A percentile compares a stretch with the other conserved stretches of the same genome.
Conservation (phyloP, 1,140 invertebrate genomes). For the Oryzaephilus surinamensis region DNA sequence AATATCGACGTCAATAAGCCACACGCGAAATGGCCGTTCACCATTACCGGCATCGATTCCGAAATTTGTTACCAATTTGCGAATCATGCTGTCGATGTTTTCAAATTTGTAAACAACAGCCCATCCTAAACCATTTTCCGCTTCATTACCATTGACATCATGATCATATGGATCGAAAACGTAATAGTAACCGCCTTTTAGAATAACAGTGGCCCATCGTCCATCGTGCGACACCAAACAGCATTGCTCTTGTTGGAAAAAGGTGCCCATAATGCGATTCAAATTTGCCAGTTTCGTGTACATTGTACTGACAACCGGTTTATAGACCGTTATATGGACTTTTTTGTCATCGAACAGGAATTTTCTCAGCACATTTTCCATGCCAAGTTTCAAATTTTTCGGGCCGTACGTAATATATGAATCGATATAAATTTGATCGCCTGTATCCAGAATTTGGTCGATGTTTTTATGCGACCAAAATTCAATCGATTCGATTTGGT, state of each 20-base stretch:
- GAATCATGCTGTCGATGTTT: too few relatives aligned
- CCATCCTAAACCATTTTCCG: background rate
- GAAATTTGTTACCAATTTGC: too few relatives aligned
- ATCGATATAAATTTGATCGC: slow-evolving; percentile 31
- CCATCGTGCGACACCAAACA: slow-evolving; percentile 23
- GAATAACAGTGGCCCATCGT: slow-evolving; percentile 23
- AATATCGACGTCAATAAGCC: too few relatives aligned
- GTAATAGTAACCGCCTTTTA: slow-evolving; percentile 25
- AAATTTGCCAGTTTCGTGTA: slow-evolving; percentile 18
- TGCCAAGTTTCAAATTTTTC: slow-evolving; percentile 8
- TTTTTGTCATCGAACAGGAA: slow-evolving; percentile 14
- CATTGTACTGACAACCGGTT: slow-evolving; percentile 19
- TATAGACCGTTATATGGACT: slow-evolving; percentile 26
- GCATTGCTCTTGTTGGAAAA: slow-evolving; percentile 27
- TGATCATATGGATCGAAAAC: slow-evolving; percentile 31
- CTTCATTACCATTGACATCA: slow-evolving; percentile 16
- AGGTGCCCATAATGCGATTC: slow-evolving; percentile 17
- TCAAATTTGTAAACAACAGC: too few relatives aligned
- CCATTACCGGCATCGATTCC: too few relatives aligned
- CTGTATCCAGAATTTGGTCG: slow-evolving; percentile 29
- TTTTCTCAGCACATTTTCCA: slow-evolving; percentile 8
- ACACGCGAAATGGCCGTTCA: too few relatives aligned
- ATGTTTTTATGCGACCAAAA: slow-evolving; percentile 31
- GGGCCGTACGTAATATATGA: slow-evolving; percentile 29
- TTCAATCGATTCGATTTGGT: slow-evolving; percentile 13